Percentiles rank a stretch among this genome's conserved stretches.
phyloP scores from a whole-genome alignment of 2,888 invertebrate genomes.

The Steinernema hermaphroditum region DNA sequence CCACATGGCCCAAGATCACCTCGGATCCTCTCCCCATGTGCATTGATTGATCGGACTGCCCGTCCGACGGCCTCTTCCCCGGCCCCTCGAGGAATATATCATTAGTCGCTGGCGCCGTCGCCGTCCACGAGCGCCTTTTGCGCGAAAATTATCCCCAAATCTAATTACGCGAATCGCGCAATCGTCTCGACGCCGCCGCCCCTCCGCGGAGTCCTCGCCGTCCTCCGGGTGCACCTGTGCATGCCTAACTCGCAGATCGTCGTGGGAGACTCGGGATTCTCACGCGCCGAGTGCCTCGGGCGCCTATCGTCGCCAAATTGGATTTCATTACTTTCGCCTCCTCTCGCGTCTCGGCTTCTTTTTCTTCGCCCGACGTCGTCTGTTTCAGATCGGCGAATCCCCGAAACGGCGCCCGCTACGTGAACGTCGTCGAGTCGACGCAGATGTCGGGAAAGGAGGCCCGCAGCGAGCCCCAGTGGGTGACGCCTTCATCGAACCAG shows the following conservation, averaged over 20 bases:
- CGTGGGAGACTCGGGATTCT: constrained; percentile 14
- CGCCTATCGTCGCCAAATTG: not conserved
- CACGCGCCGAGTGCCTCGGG: constrained; percentile 16
- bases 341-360: not conserved
- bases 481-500: constrained; percentile 63
- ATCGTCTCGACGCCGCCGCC: too few species aligned
- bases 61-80: not conserved
- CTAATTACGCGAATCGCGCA: constrained; percentile 10
- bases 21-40: not conserved
- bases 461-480: constrained; percentile 65
- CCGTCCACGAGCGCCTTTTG: constrained; percentile 13
- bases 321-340: constrained; percentile 18
- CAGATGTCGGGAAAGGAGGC: constrained; percentile 55
- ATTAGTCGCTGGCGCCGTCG: constrained; percentile 10
- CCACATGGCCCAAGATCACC: constrained; percentile 9
- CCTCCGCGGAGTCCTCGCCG: too few species aligned
- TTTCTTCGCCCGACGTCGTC: not conserved
- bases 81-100: constrained; percentile 13
- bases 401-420: not conserved
- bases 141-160: constrained; percentile 16
- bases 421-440: not conserved
- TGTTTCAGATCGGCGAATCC: constrained; percentile 1
- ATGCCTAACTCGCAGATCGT: not conserved
- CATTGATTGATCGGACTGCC: constrained; percentile 21
- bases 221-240: too few species aligned